phyloP scores from a whole-genome alignment of 2,797 vertebrate species.

The Anniella stebbinsi region DNA sequence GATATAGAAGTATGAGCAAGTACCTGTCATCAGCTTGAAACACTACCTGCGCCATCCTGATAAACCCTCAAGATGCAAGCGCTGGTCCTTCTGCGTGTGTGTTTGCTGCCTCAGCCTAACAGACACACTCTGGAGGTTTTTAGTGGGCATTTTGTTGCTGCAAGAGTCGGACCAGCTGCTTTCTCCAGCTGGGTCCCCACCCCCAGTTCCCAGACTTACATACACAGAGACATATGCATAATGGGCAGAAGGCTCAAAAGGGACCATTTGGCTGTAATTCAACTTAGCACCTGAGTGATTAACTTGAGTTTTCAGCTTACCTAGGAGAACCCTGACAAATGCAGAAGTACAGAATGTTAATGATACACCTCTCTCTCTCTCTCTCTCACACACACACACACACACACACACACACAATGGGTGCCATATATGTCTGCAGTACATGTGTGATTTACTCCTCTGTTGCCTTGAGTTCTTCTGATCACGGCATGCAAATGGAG shows the following conservation, averaged over 20 bases:
- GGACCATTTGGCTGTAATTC: neutral
- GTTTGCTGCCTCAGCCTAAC: conserved; percentile 29
- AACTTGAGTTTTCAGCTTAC: neutral
- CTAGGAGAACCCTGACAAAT: too few species aligned
- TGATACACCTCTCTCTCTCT: too few species aligned
- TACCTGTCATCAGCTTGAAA: conserved; percentile 36
- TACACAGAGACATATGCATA: accelerated
- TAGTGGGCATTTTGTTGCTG: neutral
- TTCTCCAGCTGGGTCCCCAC: conserved; percentile 18
- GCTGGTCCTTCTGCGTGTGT: too few species aligned
- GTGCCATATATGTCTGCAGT: too few species aligned
- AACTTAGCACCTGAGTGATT: neutral
- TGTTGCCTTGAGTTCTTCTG: too few species aligned
- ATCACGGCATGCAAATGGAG: too few species aligned
- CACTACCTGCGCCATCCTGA: conserved; percentile 19
- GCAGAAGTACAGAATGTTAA: too few species aligned
- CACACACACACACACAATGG: too few species aligned
- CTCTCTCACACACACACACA: too few species aligned
- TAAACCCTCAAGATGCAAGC: conserved; percentile 35
- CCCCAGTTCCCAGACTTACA: neutral
- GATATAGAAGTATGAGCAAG: neutral
- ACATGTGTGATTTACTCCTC: too few species aligned
- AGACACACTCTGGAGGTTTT: conserved; percentile 24
- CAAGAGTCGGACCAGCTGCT: neutral
- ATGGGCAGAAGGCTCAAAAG: neutral